These are phyloP conservation scores for Myotis vivesi DNA, from an alignment of 2,797 vertebrate species.

Conservation along the genomic window DNA sequence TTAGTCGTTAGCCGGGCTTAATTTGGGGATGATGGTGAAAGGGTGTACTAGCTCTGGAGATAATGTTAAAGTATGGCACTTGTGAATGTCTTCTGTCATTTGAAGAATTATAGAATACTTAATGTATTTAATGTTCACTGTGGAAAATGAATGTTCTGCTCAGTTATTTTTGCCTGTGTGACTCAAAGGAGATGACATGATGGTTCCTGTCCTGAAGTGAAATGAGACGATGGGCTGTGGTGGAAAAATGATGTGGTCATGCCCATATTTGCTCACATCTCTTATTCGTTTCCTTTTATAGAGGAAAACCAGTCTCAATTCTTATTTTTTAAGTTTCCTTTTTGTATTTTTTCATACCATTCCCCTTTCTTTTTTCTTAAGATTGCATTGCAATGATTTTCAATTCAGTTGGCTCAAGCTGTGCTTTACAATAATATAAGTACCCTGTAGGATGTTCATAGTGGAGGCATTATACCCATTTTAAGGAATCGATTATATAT, in stretches of 20 bases:
- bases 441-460: neutral
- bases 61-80: neutral
- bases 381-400: conserved; percentile 26
- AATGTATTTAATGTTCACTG: neutral
- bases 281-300: conserved; percentile 72
- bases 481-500: conserved; percentile 6
- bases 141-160: conserved; percentile 30
- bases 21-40: neutral
- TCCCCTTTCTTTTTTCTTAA: neutral
- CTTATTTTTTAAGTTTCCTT: conserved; percentile 6
- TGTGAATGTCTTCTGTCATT: neutral
- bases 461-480: neutral
- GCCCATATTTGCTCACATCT: conserved; percentile 60
- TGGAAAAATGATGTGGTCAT: conserved; percentile 61
- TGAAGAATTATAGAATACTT: conserved; percentile 8
- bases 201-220: conserved; percentile 71
- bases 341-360: conserved; percentile 14
- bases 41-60: neutral
- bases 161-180: conserved; percentile 64
- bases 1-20: conserved; percentile 2
- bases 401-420: neutral
- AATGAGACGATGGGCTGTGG: conserved; percentile 47
- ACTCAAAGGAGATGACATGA: conserved; percentile 77
- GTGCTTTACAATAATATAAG: neutral
- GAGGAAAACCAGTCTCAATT: conserved; percentile 50